A percentile compares a stretch with the other conserved stretches of the same genome.
Evolutionary conservation across 1,140 invertebrate genomes (phyloP).

Genomic region (Prorops nasuta): DNA sequence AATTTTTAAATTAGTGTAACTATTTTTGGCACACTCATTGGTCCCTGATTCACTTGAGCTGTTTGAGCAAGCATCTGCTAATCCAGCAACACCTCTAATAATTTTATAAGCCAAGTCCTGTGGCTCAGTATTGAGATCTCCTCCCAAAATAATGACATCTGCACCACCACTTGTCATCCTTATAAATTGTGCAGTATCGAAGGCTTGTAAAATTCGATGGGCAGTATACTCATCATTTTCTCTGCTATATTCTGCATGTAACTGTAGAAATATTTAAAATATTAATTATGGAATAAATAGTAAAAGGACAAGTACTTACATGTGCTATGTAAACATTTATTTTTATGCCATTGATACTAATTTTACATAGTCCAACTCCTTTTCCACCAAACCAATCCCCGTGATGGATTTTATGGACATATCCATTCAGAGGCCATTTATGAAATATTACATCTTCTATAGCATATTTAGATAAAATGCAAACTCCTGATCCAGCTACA

Average conservation of each 20-base stretch:
- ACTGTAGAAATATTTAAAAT: constrained; percentile 56
- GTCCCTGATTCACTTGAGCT: constrained; percentile 60
- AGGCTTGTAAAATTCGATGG: constrained; percentile 88
- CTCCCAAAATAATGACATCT: constrained; percentile 82
- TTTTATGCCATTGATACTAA: constrained; percentile 66
- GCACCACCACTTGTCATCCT: constrained; percentile 74
- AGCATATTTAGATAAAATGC: constrained; percentile 84
- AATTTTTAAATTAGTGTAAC: constrained; percentile 66
- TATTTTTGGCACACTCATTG: constrained; percentile 79
- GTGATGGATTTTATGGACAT: constrained; percentile 93
- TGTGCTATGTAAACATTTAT: constrained; percentile 90
- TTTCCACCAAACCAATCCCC: constrained; percentile 99
- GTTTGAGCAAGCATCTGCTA: constrained; percentile 46
- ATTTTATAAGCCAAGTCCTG: constrained; percentile 78
- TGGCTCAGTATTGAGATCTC: constrained; percentile 91
- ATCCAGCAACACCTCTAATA: constrained; percentile 57
- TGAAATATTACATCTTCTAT: constrained; percentile 89
- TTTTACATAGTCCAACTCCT: constrained; percentile 85
- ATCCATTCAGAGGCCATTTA: constrained; percentile 93
- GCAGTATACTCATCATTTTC: constrained; percentile 85
- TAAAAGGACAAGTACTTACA: constrained; percentile 62
- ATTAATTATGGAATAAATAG: constrained; percentile 19
- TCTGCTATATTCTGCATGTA: constrained; percentile 93
- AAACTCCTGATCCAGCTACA: constrained; percentile 87
- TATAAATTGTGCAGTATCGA: constrained; percentile 92